Percentiles rank a stretch among this genome's conserved stretches.
phyloP scores from a whole-genome alignment of 2,113 vertebrate genomes.

The Myrmecophaga tridactyla region DNA sequence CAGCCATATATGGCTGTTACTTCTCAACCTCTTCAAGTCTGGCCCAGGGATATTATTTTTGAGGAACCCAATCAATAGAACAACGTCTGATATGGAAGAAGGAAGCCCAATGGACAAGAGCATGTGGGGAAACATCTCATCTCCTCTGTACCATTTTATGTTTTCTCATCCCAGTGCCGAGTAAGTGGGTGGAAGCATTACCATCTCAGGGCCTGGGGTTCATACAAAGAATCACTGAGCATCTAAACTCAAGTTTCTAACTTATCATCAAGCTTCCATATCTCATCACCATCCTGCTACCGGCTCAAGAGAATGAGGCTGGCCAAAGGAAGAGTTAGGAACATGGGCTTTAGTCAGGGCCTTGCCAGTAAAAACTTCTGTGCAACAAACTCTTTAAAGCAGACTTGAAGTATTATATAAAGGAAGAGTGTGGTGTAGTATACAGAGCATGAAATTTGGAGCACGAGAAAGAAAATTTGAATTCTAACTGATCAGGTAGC shows the following conservation, averaged over 20 bases:
- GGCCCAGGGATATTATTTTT: background rate
- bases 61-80: background rate
- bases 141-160: background rate
- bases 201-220: background rate
- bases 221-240: background rate
- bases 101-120: background rate
- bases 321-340: background rate
- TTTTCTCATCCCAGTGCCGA: background rate
- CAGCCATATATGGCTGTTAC: background rate
- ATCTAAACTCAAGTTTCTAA: background rate
- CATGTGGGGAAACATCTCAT: background rate
- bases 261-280: background rate
- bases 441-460: background rate
- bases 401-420: background rate
- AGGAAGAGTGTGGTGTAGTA: background rate
- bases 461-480: conserved; percentile 15
- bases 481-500: background rate
- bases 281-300: background rate
- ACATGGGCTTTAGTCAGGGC: background rate
- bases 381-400: background rate
- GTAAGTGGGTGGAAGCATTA: background rate
- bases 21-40: background rate
- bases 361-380: background rate
- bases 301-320: background rate
- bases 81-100: background rate